phyloP scores from a whole-genome alignment of 2,113 vertebrate genomes.

The Tor tambroides region DNA sequence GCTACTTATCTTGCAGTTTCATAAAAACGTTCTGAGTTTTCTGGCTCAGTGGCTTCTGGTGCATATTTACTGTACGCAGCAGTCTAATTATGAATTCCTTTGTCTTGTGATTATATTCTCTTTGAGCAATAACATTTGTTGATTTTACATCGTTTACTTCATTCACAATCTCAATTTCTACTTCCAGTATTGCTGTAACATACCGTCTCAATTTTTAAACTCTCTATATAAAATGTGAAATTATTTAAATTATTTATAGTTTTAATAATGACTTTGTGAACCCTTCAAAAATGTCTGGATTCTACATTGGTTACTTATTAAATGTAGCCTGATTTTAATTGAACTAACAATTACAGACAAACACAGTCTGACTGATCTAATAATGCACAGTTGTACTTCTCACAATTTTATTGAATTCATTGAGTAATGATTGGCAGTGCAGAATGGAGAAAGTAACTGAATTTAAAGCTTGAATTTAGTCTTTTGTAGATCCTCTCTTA shows the following conservation, averaged over 20 bases:
- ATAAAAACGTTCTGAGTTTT: neutral
- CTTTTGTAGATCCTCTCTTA: neutral
- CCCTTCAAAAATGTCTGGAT: neutral
- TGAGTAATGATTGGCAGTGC: neutral
- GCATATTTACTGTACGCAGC: neutral
- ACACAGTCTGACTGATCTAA: neutral
- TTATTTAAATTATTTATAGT: neutral
- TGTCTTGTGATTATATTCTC: neutral
- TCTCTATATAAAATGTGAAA: neutral
- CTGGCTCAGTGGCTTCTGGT: constrained; percentile 1
- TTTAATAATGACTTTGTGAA: neutral
- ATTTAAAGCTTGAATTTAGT: neutral
- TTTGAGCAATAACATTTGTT: neutral
- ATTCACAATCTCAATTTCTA: neutral
- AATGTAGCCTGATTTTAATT: neutral
- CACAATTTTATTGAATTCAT: neutral
- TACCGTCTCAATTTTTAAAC: neutral
- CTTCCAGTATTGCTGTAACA: neutral
- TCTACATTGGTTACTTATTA: neutral
- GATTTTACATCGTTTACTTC: neutral
- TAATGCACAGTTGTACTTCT: neutral
- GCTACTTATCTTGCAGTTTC: neutral
- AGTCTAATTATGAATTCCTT: neutral
- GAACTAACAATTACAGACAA: neutral
- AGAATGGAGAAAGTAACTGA: neutral